A percentile compares a stretch with the other conserved stretches of the same genome.
These are phyloP conservation scores for Arctopsyche grandis DNA, from an alignment of 1,140 invertebrate genomes.

Conservation along the genomic window DNA sequence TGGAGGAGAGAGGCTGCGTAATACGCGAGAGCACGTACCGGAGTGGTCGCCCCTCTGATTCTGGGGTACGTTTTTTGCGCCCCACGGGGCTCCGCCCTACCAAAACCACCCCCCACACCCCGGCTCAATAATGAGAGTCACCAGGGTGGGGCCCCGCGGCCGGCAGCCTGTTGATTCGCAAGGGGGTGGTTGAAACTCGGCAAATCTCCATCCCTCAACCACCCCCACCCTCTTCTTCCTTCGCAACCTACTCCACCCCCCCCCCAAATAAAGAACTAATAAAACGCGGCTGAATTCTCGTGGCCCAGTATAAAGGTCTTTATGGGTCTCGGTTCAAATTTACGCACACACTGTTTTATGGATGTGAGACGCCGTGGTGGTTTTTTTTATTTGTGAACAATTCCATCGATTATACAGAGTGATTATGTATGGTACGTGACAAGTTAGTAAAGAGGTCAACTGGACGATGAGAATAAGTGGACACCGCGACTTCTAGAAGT, in stretches of 20 bases:
- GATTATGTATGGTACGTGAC: no score
- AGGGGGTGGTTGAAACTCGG: background rate
- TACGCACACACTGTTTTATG: no score
- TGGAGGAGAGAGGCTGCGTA: background rate
- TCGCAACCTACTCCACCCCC: background rate
- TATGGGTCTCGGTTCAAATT: background rate
- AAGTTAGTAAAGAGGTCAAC: no score
- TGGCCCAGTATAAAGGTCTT: background rate
- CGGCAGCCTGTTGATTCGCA: conserved; percentile 31
- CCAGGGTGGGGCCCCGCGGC: conserved; percentile 14
- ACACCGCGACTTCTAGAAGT: no score
- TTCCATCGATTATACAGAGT: no score
- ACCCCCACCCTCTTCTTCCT: no score
- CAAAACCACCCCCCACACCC: no score
- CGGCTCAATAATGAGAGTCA: conserved; percentile 16
- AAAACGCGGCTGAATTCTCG: conserved; percentile 18
- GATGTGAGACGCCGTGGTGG: no score
- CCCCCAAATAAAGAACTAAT: conserved; percentile 29
- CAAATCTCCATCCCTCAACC: background rate
- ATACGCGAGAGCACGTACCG: background rate
- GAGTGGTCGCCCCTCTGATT: background rate
- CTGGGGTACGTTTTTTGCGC: background rate
- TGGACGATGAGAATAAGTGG: no score
- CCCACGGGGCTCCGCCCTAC: background rate
- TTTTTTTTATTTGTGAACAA: no score